A percentile compares a stretch with the other conserved stretches of the same genome.
Conservation (phyloP, 2,113 vertebrate species). For the Austrofundulus limnaeus region DNA sequence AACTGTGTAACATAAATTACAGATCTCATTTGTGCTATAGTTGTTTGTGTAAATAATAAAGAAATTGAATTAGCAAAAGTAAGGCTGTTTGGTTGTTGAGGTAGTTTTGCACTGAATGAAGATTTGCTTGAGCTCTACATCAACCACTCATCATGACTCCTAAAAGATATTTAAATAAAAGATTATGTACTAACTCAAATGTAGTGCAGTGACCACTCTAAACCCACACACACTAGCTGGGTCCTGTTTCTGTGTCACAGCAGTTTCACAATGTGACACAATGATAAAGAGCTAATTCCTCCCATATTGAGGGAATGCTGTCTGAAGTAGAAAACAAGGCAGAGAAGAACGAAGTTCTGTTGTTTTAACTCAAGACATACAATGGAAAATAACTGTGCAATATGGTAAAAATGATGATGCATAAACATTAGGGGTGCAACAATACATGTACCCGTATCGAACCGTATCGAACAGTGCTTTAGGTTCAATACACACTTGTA, state of each 20-base stretch:
- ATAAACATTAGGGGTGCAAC: too few relatives aligned
- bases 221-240: neutral
- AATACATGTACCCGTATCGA: too few relatives aligned
- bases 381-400: neutral
- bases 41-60: too few relatives aligned
- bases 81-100: too few relatives aligned
- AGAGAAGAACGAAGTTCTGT: neutral
- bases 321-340: neutral
- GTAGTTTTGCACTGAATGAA: neutral
- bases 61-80: too few relatives aligned
- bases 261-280: neutral
- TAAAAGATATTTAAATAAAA: neutral
- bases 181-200: neutral
- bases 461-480: too few relatives aligned
- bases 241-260: neutral
- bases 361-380: neutral
- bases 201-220: neutral
- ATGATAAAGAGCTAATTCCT: neutral
- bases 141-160: neutral
- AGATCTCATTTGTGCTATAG: neutral
- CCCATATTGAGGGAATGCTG: neutral
- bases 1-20: neutral
- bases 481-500: too few relatives aligned
- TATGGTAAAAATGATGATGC: neutral
- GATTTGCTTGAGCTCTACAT: neutral